Base-by-base conservation (phyloP, 2,797 vertebrate species). In the Onychomys arenicola region DNA sequence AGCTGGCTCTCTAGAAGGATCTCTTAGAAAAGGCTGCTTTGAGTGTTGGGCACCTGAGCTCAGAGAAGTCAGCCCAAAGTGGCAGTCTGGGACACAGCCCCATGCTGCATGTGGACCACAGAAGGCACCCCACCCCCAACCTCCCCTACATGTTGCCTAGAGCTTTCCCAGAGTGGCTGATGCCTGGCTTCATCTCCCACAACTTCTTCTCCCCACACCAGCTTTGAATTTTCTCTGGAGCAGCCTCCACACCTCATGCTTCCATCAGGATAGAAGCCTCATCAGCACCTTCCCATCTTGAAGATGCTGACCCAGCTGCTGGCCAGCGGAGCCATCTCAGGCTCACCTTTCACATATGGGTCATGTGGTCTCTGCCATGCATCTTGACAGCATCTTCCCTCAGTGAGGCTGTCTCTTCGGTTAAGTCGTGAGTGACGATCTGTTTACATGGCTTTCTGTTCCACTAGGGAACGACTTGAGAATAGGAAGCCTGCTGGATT, bases 1-100 rank as follows among this genome's bases (percentile, higher is more conserved):
- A 93, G 92, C 96, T 96, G 96, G 93, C 63, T n/a, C n/a, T 40
- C 40, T 3, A 2, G 23, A n/a, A 69, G 2, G 52, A 59, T 84
- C 84, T 78, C 90, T 86, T 73, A 89, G 93, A 65, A 71, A 93
- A n/a, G 43, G 75, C 55, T 78, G 3, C 83, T 88, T 46, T 52
- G 29, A 86, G 76, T 88, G 61, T 34, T 82, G 49, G 83, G 52
- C 34, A 32, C 84, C 25, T 76, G 80, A 76, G 61, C 43, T 77
- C 55, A 14, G 40, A 77, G 81, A 91, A 43, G 27, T 52, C 49
- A 76, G 55, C 17, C 19, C 59, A 5, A 3, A 69, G 52, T 43
- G 89, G 67, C 0, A n/a, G 17, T 16, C 0, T 43, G 73, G 49
- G 49, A 46, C 25, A 3, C 12, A 25, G 25, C 9, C 6, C 6